Evolutionary conservation across 1,140 invertebrate species (phyloP).

Genomic region (Halictus rubicundus): DNA sequence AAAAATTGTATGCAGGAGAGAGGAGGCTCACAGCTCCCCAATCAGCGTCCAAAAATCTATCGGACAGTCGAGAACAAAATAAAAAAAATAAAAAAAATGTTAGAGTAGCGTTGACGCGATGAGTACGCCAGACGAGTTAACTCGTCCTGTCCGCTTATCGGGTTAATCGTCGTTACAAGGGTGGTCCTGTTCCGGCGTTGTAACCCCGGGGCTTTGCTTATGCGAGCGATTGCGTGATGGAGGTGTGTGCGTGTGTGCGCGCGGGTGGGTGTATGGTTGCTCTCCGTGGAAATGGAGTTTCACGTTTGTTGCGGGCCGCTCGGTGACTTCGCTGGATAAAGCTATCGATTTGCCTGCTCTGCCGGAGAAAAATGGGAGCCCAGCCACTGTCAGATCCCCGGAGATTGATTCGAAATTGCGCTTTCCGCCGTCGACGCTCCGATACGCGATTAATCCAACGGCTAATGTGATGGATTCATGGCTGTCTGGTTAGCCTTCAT

Average conservation of each 20-base stretch:
- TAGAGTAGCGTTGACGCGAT: too few relatives aligned
- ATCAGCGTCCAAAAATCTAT: too few relatives aligned
- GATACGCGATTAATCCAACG: conserved; percentile 4
- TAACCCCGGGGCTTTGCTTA: not conserved
- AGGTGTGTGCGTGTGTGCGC: too few relatives aligned
- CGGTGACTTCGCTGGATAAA: conserved; percentile 30
- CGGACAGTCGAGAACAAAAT: too few relatives aligned
- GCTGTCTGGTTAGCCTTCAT: conserved; percentile 20
- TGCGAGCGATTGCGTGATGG: not conserved
- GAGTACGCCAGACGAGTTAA: too few relatives aligned
- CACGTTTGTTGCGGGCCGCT: conserved; percentile 37
- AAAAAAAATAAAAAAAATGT: too few relatives aligned
- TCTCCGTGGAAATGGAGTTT: conserved; percentile 45
- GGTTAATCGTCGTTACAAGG: conserved; percentile 44
- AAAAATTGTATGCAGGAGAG: too few relatives aligned
- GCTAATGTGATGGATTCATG: conserved; percentile 21
- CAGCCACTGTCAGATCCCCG: conserved; percentile 30
- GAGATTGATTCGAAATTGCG: conserved; percentile 56
- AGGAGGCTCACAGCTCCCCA: too few relatives aligned
- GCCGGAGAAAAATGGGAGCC: conserved; percentile 50
- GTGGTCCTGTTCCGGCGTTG: not conserved
- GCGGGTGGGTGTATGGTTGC: conserved; percentile 10
- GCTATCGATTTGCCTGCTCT: conserved; percentile 50
- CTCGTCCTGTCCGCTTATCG: too few relatives aligned
- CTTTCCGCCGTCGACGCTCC: conserved; percentile 2